These are phyloP conservation scores for Petrocephalus sullivani DNA, from an alignment of 2,797 vertebrate species.

Conservation along the genomic window DNA sequence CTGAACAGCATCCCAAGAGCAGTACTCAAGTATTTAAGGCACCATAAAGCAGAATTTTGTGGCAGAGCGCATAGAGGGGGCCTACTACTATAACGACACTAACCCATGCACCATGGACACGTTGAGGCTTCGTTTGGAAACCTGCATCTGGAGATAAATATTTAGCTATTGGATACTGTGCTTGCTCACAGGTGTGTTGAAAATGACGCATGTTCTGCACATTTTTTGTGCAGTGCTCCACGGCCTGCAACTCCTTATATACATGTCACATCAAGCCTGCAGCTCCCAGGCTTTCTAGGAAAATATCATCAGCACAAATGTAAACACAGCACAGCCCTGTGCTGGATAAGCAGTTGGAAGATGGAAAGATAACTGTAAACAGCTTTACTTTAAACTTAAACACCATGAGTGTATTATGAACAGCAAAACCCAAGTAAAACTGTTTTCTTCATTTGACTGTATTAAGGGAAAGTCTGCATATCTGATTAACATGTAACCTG, in stretches of 20 bases:
- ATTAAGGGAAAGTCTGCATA: background rate
- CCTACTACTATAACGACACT: background rate
- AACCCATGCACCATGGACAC: background rate
- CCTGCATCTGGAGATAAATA: conserved; percentile 12
- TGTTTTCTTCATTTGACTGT: background rate
- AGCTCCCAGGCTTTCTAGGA: conserved; percentile 3
- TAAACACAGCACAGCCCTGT: background rate
- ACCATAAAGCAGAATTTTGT: background rate
- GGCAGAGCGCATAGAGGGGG: background rate
- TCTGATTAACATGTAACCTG: background rate
- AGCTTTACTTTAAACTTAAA: conserved; percentile 6
- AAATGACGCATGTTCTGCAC: background rate
- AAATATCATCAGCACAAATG: background rate
- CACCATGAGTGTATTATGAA: background rate
- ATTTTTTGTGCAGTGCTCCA: background rate
- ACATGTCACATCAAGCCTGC: conserved; percentile 6
- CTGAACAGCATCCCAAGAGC: background rate
- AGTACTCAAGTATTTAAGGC: background rate
- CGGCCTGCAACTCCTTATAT: background rate
- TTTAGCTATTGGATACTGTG: conserved; percentile 1
- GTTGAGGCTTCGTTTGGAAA: background rate
- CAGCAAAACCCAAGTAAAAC: background rate
- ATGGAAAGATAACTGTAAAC: conserved; percentile 10
- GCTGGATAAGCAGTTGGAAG: background rate
- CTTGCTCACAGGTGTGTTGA: background rate